Base-by-base conservation (phyloP, 2,797 vertebrate genomes). In the Macropus fuliginosus region DNA sequence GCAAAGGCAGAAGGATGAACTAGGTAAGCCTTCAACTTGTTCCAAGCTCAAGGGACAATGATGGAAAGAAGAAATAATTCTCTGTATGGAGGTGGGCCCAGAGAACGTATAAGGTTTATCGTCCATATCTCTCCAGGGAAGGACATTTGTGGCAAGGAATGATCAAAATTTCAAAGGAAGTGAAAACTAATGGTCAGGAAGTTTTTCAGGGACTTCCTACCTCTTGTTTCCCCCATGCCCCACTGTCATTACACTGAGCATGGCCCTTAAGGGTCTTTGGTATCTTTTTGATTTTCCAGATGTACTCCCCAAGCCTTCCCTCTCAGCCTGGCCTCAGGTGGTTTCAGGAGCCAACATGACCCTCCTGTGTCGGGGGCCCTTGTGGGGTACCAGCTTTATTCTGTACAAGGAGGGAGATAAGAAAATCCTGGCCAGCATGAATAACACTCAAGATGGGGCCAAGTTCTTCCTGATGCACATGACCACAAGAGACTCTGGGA, bases 291-390 rank as follows among this genome's bases (percentile, higher is more conserved):
- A n/a, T 16, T 74, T 90, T 90, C 92, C 94, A 98, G 97, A 98
- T 34, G 96, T 54, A 89, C 97, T 97, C 34, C 97, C 97, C 92
- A 98, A 96, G 91, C 98, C 97, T 46, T 87, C 54, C 91, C 55
- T 98, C 55, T 97, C 97, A 96, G 97, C 97, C 93, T 95, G 97
- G 34, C 98, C 97, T 97, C 97, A 94, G 91, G 94, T 98, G 56
- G 31, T 93, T 0, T 46, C 97, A 92, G 97, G 97, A 50, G 57
- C 97, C 46, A 97, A 97, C 81, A 96, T 98, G 94, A 98, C 98
- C 92, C 95, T 98, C 14, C 95, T 96, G 96, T 98, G 97, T 56
- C 95, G 91, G 96, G 98, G 97, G 34, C 97, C 97, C 91, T 93
- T 97, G 13, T 92, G 0, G 66, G 96, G 96, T 93, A 96, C 97